Conservation (phyloP, 2,797 vertebrate genomes). For the Synanceia verrucosa region DNA sequence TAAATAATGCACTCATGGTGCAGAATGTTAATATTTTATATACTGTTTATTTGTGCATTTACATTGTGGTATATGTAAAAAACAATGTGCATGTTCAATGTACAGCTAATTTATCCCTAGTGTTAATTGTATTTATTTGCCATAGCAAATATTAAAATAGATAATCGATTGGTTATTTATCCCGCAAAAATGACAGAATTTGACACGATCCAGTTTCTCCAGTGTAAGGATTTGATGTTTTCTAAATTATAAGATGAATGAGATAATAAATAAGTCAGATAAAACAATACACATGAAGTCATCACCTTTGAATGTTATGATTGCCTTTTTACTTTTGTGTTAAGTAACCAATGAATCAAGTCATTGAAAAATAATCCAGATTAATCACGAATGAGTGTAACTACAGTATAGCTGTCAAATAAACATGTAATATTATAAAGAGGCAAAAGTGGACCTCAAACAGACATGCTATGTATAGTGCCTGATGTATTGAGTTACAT, state of each 20-base stretch:
- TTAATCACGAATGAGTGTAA: not conserved
- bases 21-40: too few relatives aligned
- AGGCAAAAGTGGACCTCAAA: not conserved
- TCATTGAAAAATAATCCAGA: not conserved
- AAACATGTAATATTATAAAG: not conserved
- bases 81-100: too few relatives aligned
- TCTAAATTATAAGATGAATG: not conserved
- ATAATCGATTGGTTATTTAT: not conserved
- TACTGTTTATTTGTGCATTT: too few relatives aligned
- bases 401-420: not conserved
- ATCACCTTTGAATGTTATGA: not conserved
- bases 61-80: too few relatives aligned
- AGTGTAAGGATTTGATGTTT: not conserved
- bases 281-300: not conserved
- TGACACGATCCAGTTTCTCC: not conserved
- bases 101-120: not conserved
- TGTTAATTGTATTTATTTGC: not conserved
- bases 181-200: not conserved
- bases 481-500: not conserved
- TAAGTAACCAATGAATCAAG: not conserved
- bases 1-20: not conserved
- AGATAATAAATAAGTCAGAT: too few relatives aligned
- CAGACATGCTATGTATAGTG: not conserved
- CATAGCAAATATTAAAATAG: slow-evolving; percentile 6
- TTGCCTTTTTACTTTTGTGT: not conserved